These are phyloP conservation scores for Himalopsyche tibetana DNA, from an alignment of 2,888 invertebrate genomes.

Conservation along the genomic window DNA sequence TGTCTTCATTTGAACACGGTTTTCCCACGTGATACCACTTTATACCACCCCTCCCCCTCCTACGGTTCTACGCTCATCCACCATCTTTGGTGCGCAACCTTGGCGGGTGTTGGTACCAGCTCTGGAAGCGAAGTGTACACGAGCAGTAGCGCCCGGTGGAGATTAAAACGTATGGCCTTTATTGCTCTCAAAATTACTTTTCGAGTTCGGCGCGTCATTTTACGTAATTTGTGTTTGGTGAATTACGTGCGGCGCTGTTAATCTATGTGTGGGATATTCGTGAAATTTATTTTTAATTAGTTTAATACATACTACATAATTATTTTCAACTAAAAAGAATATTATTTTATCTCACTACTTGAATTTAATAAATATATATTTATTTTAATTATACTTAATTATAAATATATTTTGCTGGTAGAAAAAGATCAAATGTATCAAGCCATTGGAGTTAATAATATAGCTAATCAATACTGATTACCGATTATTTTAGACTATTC, in stretches of 20 bases:
- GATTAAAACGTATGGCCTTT: slow-evolving; percentile 62
- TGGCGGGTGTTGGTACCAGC: background rate
- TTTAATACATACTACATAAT: background rate
- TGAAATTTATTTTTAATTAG: background rate
- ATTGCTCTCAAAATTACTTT: slow-evolving; percentile 61
- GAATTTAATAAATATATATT: too few relatives aligned
- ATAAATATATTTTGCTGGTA: too few relatives aligned
- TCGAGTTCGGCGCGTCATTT: slow-evolving; percentile 49
- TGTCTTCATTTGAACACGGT: slow-evolving; percentile 52
- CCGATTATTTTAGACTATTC: too few relatives aligned
- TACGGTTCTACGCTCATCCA: background rate
- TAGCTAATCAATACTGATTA: too few relatives aligned
- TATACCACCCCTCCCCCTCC: background rate
- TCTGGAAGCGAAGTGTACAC: background rate
- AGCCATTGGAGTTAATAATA: too few relatives aligned
- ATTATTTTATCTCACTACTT: too few relatives aligned
- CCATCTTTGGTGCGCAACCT: slow-evolving; percentile 33
- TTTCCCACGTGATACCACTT: slow-evolving; percentile 47
- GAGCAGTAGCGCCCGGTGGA: slow-evolving; percentile 31
- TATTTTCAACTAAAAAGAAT: background rate
- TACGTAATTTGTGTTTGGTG: slow-evolving; percentile 28
- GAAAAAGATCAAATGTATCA: too few relatives aligned
- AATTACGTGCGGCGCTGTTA: slow-evolving; percentile 29
- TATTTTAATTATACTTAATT: too few relatives aligned
- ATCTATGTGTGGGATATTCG: slow-evolving; percentile 11